Percentiles rank a stretch among this genome's conserved stretches.
Conservation (phyloP, 2,888 invertebrate genomes). For the Marasmarcha lunaedactyla region DNA sequence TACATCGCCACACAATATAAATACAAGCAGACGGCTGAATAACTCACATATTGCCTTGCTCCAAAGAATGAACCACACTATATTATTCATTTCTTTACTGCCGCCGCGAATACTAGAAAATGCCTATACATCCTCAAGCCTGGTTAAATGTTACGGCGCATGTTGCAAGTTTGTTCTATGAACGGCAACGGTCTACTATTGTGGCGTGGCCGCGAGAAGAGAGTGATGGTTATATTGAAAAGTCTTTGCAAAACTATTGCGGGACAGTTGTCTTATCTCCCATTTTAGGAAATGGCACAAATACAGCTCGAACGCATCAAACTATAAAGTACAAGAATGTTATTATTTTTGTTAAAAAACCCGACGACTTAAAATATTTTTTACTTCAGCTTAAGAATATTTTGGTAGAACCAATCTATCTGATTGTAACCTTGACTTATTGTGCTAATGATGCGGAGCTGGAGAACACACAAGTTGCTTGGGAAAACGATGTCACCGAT, state of each 20-base stretch:
- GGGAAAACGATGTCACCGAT: constrained; percentile 31
- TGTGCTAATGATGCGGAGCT: constrained; percentile 8
- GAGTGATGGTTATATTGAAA: not conserved
- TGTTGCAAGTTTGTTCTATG: too few relatives aligned
- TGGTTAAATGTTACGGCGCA: too few relatives aligned
- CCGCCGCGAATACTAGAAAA: too few relatives aligned
- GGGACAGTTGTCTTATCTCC: not conserved
- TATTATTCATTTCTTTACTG: too few relatives aligned
- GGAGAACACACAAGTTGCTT: constrained; percentile 25
- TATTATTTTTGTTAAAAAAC: not conserved
- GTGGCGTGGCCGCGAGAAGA: too few relatives aligned
- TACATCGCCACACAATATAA: too few relatives aligned
- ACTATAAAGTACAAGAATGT: not conserved
- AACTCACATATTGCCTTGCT: too few relatives aligned
- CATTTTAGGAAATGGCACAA: not conserved
- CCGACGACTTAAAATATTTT: not conserved
- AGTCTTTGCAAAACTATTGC: not conserved
- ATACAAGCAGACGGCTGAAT: too few relatives aligned
- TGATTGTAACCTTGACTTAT: not conserved
- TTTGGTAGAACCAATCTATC: not conserved
- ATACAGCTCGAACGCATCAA: not conserved
- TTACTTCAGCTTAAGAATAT: not conserved
- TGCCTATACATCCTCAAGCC: too few relatives aligned
- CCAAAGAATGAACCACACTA: too few relatives aligned
- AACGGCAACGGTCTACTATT: too few relatives aligned